Base-by-base conservation (phyloP, 2,797 vertebrate genomes). In the Gallinago nigripennis region DNA sequence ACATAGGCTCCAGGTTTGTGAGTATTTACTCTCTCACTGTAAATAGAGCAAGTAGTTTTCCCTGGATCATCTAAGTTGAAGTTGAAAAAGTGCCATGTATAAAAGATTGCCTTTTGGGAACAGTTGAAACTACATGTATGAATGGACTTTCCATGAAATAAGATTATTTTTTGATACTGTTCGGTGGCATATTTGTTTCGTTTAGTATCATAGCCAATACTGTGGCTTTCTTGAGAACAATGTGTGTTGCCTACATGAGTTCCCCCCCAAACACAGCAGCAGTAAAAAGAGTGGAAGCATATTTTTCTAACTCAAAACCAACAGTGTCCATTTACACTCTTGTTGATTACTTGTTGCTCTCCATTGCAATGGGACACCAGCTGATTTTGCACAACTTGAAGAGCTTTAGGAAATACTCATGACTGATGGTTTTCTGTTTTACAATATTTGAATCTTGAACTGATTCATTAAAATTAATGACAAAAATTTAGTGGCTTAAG, bases 1-100 rank as follows among this genome's bases (percentile, higher is more conserved):
- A 43, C 19, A 33, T 0, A 70, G 71, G 17, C 69, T 87, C 45
- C 70, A 91, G 48, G 41, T 90, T 89, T 94, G 69, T 78, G 58
- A 85, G 35, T 54, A 53, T 46, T 89, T 76, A 69, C 33, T 71
- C 80, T 91, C 76, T 89, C 75, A 70, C 82, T 92, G 35, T 80
- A 73, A 94, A 85, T 21, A 78, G 43, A 89, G 60, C 53, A 93
- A 93, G 92, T 75, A 92, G 33, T 17, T 91, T 92, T 86, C 39
- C 31, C 69, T 75, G 27, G 37, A 50, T 82, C 39, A 68, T 65
- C 63, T 57, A 95, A 78, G 43, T 9, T 69, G 54, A 86, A 53
- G 35, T 11, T 85, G 57, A 94, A 83, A 81, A 91, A 65, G 25
- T 54, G 63, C 25, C 50, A 87, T 41, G 37, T 53, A 46, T 19